Base-by-base conservation (phyloP, 2,113 vertebrate genomes). In the Clinocottus analis region DNA sequence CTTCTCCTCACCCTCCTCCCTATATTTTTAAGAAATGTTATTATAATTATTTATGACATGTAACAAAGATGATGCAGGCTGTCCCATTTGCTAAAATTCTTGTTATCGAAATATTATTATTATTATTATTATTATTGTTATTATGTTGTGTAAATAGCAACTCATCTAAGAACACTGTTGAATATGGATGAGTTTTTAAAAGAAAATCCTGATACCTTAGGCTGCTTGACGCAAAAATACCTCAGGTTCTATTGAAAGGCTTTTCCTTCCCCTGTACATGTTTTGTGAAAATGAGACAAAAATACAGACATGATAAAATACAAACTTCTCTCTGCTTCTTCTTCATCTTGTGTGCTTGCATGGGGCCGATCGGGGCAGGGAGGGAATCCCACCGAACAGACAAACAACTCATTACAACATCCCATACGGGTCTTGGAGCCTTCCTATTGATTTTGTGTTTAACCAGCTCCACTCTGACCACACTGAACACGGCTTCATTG, bases 191-290 rank as follows among this genome's bases (percentile, higher is more conserved):
- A 89, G 92, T 94, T 95, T 95, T 94, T 93, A 87, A 94, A 92
- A 94, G 81, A 91, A 95, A 93, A 93, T 95, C 93, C 94, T 92
- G 91, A 94, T 93, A 95, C 93, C 92, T 95, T 95, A 94, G 95
- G 95, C 94, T 95, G 95, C 94, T 95, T 95, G 94, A 95, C 75
- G 94, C 94, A 95, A 95, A 90, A 95, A 95, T 95, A 95, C 95
- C 95, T 95, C 95, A 95, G 95, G 94, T 95, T 95, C 93, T 92
- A 94, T 93, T 93, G 92, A 94, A 95, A 95, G 92, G 93, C 94
- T 95, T 95, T 95, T 94, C 93, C 94, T 93, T 94, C 92, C 93
- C 94, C 92, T 94, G 93, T 95, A 94, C 91, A 93, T 94, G 94
- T 95, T 95, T 95, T 95, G 94, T 95, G 94, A 94, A 94, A 93